These are phyloP conservation scores for Cosmorhoe ocellata DNA, from an alignment of 2,888 invertebrate genomes.

Conservation along the genomic window DNA sequence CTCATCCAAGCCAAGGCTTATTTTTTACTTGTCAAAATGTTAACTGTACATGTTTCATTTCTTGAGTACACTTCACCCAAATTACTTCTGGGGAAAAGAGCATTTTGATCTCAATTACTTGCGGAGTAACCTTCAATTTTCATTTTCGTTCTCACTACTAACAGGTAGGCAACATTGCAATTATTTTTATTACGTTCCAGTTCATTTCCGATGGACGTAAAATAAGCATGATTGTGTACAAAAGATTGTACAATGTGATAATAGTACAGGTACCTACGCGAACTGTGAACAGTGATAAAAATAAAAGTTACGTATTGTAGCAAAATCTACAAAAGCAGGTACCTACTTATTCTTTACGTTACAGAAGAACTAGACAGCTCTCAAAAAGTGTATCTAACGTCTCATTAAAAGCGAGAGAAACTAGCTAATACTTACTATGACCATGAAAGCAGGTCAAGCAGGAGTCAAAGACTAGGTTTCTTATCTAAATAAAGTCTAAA, in stretches of 20 bases:
- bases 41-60: constrained; percentile 68
- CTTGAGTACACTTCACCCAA: constrained; percentile 48
- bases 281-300: too few relatives aligned
- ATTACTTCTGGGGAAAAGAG: constrained; percentile 36
- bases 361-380: too few relatives aligned
- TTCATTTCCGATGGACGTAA: background rate
- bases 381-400: too few relatives aligned
- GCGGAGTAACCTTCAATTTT: constrained; percentile 1
- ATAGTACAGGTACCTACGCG: too few relatives aligned
- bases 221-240: background rate
- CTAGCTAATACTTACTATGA: too few relatives aligned
- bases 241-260: too few relatives aligned
- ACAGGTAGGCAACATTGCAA: background rate
- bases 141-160: background rate
- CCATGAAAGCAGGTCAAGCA: constrained; percentile 50
- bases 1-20: constrained; percentile 47
- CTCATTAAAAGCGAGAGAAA: too few relatives aligned
- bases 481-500: constrained; percentile 53
- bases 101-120: constrained; percentile 40
- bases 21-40: constrained; percentile 73
- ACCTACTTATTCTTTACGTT: too few relatives aligned
- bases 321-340: too few relatives aligned
- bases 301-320: background rate
- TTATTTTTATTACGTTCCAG: background rate
- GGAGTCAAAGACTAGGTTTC: constrained; percentile 44